Percentiles rank a stretch among this genome's conserved stretches.
Evolutionary conservation across 1,140 invertebrate genomes (phyloP).

Genomic region (Zaprionus inermis): DNA sequence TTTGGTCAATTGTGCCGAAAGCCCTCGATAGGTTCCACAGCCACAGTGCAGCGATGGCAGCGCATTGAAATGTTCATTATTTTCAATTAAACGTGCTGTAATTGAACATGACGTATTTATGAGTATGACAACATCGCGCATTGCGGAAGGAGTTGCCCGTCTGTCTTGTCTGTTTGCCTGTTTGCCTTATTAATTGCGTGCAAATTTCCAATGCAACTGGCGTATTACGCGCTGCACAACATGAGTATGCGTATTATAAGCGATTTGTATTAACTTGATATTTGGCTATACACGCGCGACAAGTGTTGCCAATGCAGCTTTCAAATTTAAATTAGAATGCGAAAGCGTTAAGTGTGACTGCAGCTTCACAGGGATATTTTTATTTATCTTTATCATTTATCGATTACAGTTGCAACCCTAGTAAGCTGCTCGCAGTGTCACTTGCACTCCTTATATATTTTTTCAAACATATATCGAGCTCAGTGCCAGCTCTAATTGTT

Average conservation of each 20-base stretch:
- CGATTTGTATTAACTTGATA: conserved; percentile 10
- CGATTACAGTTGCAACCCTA: neutral
- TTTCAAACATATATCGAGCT: no score
- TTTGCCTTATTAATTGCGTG: conserved; percentile 36
- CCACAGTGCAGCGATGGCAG: conserved; percentile 1
- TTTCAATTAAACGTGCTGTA: conserved; percentile 71
- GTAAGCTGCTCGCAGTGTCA: no score
- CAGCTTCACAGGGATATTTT: no score
- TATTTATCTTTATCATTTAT: neutral
- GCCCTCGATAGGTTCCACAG: conserved; percentile 1
- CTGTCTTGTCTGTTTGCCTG: neutral
- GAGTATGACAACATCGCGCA: conserved; percentile 59
- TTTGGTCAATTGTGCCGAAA: conserved; percentile 25
- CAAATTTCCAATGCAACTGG: conserved; percentile 25
- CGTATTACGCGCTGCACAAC: neutral
- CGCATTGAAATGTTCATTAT: conserved; percentile 64
- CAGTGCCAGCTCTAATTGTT: neutral
- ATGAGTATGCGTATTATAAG: neutral
- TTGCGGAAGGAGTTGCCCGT: neutral
- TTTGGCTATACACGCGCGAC: neutral
- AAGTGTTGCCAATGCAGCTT: neutral
- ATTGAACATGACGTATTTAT: conserved; percentile 82
- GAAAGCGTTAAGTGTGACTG: no score
- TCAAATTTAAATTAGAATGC: neutral
- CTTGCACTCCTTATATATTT: no score